Evolutionary conservation across 2,888 invertebrate species (phyloP).

Genomic region (Toxonevra muliebris): DNA sequence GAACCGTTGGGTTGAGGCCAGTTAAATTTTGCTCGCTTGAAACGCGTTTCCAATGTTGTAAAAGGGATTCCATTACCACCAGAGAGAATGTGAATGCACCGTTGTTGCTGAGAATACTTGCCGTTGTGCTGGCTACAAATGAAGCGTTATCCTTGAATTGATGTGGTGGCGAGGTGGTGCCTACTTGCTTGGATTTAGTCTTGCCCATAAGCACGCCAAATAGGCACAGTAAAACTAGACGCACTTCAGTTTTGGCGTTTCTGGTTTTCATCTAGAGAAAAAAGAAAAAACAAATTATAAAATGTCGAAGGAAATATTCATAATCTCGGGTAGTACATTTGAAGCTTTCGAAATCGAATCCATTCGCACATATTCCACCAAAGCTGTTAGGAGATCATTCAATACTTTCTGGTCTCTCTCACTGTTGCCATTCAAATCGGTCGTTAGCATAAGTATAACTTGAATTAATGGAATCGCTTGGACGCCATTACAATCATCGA

Average conservation of each 20-base stretch:
- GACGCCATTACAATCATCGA: slow-evolving; percentile 82
- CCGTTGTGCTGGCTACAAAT: slow-evolving; percentile 76
- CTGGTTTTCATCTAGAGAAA: slow-evolving; percentile 65
- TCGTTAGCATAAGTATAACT: slow-evolving; percentile 88
- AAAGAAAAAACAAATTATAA: slow-evolving; percentile 13
- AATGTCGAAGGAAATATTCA: slow-evolving; percentile 7
- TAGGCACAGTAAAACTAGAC: slow-evolving; percentile 86
- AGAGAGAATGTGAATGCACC: slow-evolving; percentile 80
- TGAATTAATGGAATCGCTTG: slow-evolving; percentile 92
- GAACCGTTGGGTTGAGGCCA: slow-evolving; percentile 23
- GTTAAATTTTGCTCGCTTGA: slow-evolving; percentile 56
- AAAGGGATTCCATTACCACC: slow-evolving; percentile 73
- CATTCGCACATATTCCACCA: slow-evolving; percentile 79
- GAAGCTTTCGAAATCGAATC: slow-evolving; percentile 67
- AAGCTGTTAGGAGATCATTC: slow-evolving; percentile 76
- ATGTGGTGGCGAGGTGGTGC: slow-evolving; percentile 65
- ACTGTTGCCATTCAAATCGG: slow-evolving; percentile 86
- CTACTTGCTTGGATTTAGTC: slow-evolving; percentile 63
- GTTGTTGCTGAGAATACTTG: slow-evolving; percentile 74
- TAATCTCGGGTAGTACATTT: slow-evolving; percentile 45
- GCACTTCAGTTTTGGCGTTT: slow-evolving; percentile 82
- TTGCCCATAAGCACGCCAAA: slow-evolving; percentile 73
- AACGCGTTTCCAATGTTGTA: slow-evolving; percentile 79
- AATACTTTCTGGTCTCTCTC: slow-evolving; percentile 82
- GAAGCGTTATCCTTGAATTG: slow-evolving; percentile 69